phyloP scores from a whole-genome alignment of 2,797 vertebrate species.

The Clangula hyemalis region DNA sequence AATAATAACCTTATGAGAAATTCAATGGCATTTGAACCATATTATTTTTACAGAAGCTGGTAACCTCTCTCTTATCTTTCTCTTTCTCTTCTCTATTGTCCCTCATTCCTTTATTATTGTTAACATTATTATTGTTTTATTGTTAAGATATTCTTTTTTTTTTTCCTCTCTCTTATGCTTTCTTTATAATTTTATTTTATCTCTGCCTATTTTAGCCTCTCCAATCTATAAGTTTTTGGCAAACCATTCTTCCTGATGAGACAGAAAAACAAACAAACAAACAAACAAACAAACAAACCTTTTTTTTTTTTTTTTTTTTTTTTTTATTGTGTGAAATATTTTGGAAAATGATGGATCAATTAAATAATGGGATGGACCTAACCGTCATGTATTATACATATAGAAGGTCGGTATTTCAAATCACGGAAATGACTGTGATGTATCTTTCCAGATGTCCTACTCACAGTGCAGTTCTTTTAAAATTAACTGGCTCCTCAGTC shows the following conservation, averaged over 20 bases:
- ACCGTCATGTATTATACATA: background rate
- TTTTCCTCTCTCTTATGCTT: background rate
- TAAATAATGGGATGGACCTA: background rate
- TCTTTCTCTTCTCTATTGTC: background rate
- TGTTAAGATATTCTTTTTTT: background rate
- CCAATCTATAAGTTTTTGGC: background rate
- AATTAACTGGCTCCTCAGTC: background rate
- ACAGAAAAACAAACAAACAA: fast-evolving
- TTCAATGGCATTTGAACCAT: background rate
- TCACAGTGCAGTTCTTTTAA: background rate
- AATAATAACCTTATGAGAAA: background rate
- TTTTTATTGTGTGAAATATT: background rate
- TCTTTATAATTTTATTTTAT: background rate
- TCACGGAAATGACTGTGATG: background rate
- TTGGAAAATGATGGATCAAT: background rate
- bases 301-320: background rate
- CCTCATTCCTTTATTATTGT: background rate
- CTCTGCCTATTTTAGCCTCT: background rate
- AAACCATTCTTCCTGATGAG: background rate
- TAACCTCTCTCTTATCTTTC: background rate
- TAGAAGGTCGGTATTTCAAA: background rate
- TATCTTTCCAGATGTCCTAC: background rate
- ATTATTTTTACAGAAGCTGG: background rate
- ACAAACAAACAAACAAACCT: too few species aligned
- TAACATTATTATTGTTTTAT: background rate